phyloP scores from a whole-genome alignment of 2,113 vertebrate genomes.

The Ptyas mucosa region DNA sequence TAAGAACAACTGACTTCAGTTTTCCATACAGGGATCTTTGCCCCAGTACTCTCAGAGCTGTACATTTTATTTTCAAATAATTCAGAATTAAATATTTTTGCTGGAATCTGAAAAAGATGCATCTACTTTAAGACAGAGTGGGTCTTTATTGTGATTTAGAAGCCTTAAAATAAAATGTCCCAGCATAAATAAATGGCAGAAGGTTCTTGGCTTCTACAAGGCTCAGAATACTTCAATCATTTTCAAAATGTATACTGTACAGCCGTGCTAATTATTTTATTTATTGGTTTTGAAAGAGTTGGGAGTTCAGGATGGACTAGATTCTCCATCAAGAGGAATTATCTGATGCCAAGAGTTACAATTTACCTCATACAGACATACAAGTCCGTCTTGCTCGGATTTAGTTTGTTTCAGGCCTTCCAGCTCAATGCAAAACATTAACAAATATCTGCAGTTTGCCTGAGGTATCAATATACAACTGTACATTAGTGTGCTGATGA shows the following conservation, averaged over 20 bases:
- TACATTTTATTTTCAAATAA: too few species aligned
- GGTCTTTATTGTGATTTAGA: background rate
- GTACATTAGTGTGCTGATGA: background rate
- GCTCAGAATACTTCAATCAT: background rate
- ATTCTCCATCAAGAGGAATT: background rate
- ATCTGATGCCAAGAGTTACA: background rate
- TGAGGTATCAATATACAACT: background rate
- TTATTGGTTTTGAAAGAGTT: too few species aligned
- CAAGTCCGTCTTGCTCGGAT: background rate
- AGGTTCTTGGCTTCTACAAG: background rate
- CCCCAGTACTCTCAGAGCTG: too few species aligned
- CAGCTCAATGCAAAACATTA: background rate
- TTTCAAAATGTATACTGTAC: too few species aligned
- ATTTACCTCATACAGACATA: background rate
- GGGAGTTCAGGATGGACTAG: background rate
- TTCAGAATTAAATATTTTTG: background rate
- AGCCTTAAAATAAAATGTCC: background rate
- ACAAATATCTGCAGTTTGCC: background rate
- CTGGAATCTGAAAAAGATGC: background rate
- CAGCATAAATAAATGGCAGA: background rate
- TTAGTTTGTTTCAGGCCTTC: background rate
- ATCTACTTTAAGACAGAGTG: background rate
- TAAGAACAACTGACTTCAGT: too few species aligned
- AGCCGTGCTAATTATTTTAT: too few species aligned
- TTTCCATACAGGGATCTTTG: too few species aligned